Evolutionary conservation across 2,797 vertebrate species (phyloP).

Genomic region (Hoplostethus atlanticus): DNA sequence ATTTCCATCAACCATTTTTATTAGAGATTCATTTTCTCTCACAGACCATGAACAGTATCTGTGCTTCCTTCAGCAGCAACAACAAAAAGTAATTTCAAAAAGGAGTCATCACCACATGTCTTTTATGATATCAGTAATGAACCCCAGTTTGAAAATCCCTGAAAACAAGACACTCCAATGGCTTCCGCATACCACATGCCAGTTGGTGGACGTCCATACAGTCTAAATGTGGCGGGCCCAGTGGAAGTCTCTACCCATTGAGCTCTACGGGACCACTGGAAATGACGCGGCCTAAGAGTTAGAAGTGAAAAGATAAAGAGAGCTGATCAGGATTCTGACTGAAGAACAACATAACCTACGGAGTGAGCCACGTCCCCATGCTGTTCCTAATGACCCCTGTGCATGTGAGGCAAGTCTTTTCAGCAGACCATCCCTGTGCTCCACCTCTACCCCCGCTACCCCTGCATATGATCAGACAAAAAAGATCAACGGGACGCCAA

Average conservation of each 20-base stretch:
- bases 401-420: constrained; percentile 33
- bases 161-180: no score
- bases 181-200: no score
- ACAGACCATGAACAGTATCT: constrained; percentile 7
- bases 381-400: constrained; percentile 56
- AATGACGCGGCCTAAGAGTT: constrained; percentile 13
- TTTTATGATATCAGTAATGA: constrained; percentile 6
- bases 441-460: constrained; percentile 26
- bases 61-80: constrained; percentile 2
- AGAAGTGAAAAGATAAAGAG: constrained; percentile 17
- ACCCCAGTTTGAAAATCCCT: not conserved
- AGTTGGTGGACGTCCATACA: no score
- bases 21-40: not conserved
- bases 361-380: constrained; percentile 32
- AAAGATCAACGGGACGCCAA: constrained; percentile 54
- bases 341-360: constrained; percentile 16
- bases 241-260: not conserved
- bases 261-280: constrained; percentile 12
- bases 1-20: not conserved
- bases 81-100: not conserved
- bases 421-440: constrained; percentile 24
- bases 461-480: constrained; percentile 58
- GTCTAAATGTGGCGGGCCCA: not conserved
- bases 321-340: constrained; percentile 15
- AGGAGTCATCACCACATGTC: not conserved